Base-by-base conservation (phyloP, 2,888 invertebrate species). In the Leptinotarsa juncta region DNA sequence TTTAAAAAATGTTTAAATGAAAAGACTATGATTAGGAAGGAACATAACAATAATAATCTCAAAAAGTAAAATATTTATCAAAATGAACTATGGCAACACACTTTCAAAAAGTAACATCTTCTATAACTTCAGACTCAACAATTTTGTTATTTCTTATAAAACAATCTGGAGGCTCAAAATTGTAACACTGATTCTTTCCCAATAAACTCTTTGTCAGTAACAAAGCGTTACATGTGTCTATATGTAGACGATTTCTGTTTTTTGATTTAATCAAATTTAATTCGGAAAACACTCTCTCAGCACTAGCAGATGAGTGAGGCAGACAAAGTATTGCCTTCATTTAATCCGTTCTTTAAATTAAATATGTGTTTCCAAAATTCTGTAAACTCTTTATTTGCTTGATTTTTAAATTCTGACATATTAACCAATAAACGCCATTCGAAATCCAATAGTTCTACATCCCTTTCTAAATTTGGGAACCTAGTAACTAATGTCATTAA, bases 201-300 rank as follows among this genome's bases (percentile, higher is more conserved):
- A 72, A 67, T 57, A 72, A 60, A 55, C 49, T 53, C 66, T 73
- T 73, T 42, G 73, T 69, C 26, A 65, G 65, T 51, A 73, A 65
- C n/a, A 73, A 60, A 26, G 71, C 20, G 65, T 71, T 70, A 67
- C 71, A 70, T 5, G 76, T 76, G 15, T 65, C 70, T 1, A 68
- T 60, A 15, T 71, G 15, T 51, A 78, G 50, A 15, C 66, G 62
- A 51, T 77, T 77, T 20, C 77, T 71, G 14, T 70, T 49, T 57
- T 78, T 72, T n/a, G 73, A 73, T 73, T 77, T 75, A 12, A 77
- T 69, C 26, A 73, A 50, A 67, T 69, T 77, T 42, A 75, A 55
- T 71, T 77, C 67, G 10, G 77, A 77, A 71, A 78, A 78, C 15
- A 71, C 65, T 66, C 78, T 65, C 67, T 78, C 76, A 26, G 72